Conservation (phyloP, 2,797 vertebrate species). For the Fistularia commersonii region DNA sequence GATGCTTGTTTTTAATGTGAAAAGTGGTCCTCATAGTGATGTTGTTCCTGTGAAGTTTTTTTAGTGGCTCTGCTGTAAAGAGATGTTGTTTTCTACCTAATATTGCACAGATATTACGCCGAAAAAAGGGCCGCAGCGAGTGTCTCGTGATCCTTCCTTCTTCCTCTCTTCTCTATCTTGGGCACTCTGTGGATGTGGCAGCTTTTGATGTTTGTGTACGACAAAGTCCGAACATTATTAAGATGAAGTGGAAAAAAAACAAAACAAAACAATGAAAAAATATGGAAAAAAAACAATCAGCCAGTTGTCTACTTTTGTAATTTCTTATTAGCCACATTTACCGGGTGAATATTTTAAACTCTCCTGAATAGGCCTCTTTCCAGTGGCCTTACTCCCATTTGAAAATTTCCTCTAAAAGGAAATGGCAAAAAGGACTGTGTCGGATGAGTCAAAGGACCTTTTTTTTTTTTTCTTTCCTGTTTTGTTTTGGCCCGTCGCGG, state of each 20-base stretch:
- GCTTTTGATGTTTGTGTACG: constrained; percentile 65
- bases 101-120: constrained; percentile 47
- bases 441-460: constrained; percentile 7
- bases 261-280: constrained; percentile 10
- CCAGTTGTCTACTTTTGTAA: constrained; percentile 64
- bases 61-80: constrained; percentile 65
- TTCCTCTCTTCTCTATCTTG: constrained; percentile 33
- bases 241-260: constrained; percentile 16
- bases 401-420: constrained; percentile 12
- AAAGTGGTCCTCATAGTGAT: constrained; percentile 66
- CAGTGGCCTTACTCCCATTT: constrained; percentile 33
- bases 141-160: not conserved
- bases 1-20: constrained; percentile 66
- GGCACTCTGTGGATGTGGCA: constrained; percentile 57
- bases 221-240: constrained; percentile 35
- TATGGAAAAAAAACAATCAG: constrained; percentile 32
- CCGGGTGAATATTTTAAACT: constrained; percentile 46
- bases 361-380: constrained; percentile 47
- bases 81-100: constrained; percentile 64
- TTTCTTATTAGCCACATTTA: constrained; percentile 44
- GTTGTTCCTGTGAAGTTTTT: constrained; percentile 66
- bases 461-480: not conserved
- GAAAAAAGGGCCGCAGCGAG: constrained; percentile 27
- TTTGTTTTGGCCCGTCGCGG: constrained; percentile 3
- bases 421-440: constrained; percentile 8